These are phyloP conservation scores for Orgyia antiqua DNA, from an alignment of 2,888 invertebrate species.

Conservation along the genomic window DNA sequence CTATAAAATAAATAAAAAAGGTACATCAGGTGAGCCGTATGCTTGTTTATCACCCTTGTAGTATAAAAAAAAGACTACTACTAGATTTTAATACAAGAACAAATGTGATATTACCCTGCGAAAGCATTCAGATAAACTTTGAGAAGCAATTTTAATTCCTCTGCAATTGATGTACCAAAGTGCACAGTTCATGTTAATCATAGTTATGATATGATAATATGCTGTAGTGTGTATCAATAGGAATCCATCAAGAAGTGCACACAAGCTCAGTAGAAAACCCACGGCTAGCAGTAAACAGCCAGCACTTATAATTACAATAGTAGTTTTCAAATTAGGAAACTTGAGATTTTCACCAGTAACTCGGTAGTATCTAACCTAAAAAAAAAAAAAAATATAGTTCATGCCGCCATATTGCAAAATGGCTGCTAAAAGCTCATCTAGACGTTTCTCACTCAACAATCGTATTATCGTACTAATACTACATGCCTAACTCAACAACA, in stretches of 20 bases:
- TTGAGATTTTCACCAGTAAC: slow-evolving; percentile 79
- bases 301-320: slow-evolving; percentile 79
- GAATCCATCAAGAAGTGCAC: slow-evolving; percentile 80
- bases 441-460: too few species aligned
- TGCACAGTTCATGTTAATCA: slow-evolving; percentile 86
- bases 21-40: too few species aligned
- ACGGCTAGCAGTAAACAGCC: slow-evolving; percentile 80
- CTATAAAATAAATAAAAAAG: too few species aligned
- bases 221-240: slow-evolving; percentile 80
- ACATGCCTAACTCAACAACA: too few species aligned
- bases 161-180: slow-evolving; percentile 84
- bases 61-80: too few species aligned
- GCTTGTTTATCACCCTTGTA: too few species aligned
- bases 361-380: slow-evolving; percentile 73
- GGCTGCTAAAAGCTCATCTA: too few species aligned
- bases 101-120: too few species aligned
- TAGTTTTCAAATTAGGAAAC: slow-evolving; percentile 79
- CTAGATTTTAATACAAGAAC: too few species aligned
- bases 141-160: slow-evolving; percentile 81
- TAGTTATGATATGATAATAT: slow-evolving; percentile 82
- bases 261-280: slow-evolving; percentile 78
- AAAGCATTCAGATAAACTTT: slow-evolving; percentile 74
- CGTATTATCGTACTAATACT: too few species aligned
- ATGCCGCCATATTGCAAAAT: too few species aligned
- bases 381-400: background rate